These are phyloP conservation scores for Strigamia transsilvanica DNA, from an alignment of 2,888 invertebrate genomes.

Conservation along the genomic window DNA sequence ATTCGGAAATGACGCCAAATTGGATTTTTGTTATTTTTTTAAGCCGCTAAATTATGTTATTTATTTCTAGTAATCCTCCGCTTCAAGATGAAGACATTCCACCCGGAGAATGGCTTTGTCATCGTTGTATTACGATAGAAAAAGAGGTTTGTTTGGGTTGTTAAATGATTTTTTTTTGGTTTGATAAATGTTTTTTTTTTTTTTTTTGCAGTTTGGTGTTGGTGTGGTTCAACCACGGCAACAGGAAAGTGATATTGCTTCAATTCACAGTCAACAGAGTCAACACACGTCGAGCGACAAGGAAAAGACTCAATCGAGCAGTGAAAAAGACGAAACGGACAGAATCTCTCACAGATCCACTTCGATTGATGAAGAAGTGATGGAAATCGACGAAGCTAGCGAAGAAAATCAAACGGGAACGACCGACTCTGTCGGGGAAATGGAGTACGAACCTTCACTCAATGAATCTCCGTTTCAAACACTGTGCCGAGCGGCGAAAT, in stretches of 20 bases:
- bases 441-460: conserved; percentile 57
- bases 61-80: conserved; percentile 81
- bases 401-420: not conserved
- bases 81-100: conserved; percentile 89
- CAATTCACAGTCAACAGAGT: conserved; percentile 2
- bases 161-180: not conserved
- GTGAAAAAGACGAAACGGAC: conserved; percentile 22
- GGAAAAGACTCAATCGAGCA: conserved; percentile 2
- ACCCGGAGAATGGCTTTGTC: conserved; percentile 89
- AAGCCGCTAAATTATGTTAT: not conserved
- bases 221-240: not conserved
- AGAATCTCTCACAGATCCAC: conserved; percentile 8
- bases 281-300: not conserved
- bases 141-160: conserved; percentile 44
- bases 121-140: conserved; percentile 72
- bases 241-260: not conserved
- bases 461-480: conserved; percentile 74
- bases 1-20: not conserved
- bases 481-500: conserved; percentile 80
- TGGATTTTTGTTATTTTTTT: conserved; percentile 23
- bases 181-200: not conserved
- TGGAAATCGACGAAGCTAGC: not conserved
- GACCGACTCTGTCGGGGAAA: conserved; percentile 56
- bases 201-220: conserved; percentile 4
- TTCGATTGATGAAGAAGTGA: conserved; percentile 28